Conservation (phyloP, 37 sponge, comb jelly and placozoan genomes). For the Corticium candelabrum region DNA sequence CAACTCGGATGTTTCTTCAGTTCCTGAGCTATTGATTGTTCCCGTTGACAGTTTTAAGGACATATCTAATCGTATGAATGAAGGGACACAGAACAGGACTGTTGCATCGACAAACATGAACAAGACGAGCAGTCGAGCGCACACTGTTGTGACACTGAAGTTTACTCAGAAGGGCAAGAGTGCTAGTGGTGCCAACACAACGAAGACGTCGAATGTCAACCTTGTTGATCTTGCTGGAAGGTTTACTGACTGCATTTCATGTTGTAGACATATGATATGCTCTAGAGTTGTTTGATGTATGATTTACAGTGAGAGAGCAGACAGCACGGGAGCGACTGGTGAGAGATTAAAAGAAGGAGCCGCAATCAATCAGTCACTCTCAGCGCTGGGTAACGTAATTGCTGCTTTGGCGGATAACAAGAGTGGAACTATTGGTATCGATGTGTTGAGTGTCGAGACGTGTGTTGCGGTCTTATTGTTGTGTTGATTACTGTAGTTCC, state of each 20-base stretch:
- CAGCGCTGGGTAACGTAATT: conserved; percentile 62
- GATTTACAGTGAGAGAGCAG: conserved; percentile 56
- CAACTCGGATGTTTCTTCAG: too few relatives aligned
- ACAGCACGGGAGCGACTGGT: conserved; percentile 68
- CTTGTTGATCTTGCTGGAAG: conserved; percentile 70
- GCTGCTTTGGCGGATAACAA: conserved; percentile 36
- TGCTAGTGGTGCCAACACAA: conserved; percentile 19
- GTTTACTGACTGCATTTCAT: background rate
- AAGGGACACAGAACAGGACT: conserved; percentile 62
- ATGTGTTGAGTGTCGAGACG: background rate
- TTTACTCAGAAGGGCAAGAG: conserved; percentile 44
- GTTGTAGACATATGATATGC: background rate
- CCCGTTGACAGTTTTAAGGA: conserved; percentile 42
- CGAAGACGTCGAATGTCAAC: conserved; percentile 49
- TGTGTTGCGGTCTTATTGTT: background rate
- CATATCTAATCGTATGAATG: conserved; percentile 38
- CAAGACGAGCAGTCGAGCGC: conserved; percentile 59
- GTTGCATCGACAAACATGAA: conserved; percentile 71
- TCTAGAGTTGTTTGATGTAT: too few relatives aligned
- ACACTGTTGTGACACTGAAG: conserved; percentile 51
- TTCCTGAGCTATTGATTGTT: conserved; percentile 29
- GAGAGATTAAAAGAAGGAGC: conserved; percentile 51
- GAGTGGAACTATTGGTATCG: conserved; percentile 20
- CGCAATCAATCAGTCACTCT: conserved; percentile 65
- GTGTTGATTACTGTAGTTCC: conserved; percentile 31